Evolutionary conservation across 2,797 vertebrate genomes (phyloP), one percentile per base, ranked within the genome.

Genomic region (Ctenochaetus hawaiiensis): DNA sequence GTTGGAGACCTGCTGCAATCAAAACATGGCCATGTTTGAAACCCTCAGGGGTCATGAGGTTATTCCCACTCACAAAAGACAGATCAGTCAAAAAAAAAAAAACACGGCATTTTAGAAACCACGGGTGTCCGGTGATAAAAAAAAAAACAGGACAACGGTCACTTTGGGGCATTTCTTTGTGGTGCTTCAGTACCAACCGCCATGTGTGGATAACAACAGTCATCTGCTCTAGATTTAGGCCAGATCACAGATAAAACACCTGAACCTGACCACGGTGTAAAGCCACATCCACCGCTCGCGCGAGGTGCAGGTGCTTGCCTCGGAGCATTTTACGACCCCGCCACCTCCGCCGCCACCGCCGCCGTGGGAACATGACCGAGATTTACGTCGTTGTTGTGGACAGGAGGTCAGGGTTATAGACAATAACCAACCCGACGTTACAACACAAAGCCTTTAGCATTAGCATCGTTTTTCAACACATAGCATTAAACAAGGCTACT

Each of bases 361-460:
- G 12, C 82, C 71, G 84, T 83, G 87, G 81, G 83, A 85, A 87
- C 82, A 47, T 1, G 73, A 60, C 67, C 48, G 74, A 58, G 61
- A 59, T 57, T 60, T 78, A 43, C 16, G 72, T 58, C 80, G 45
- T 41, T 8, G 34, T 60, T 59, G 43, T 43, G 51, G 23, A 53
- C 59, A 20, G 23, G 37, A 63, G 72, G 51, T 62, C 73, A 51
- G 22, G 39, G n/a, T 41, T 45, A 72, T 34, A 49, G 10, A 68
- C 43, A 54, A 62, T 6, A 58, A 65, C 10, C 4, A 9, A 1
- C 26, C 16, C 11, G 5, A 4, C 43, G 23, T 2, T 5, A 20
- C 57, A n/a, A 70, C 60, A 56, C 58, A 51, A 1, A 22, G 13
- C 10, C 1, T 10, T 8, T 8, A 9, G 11, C 10, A 0, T 23